These are phyloP conservation scores for Embiotoca jacksoni DNA, from an alignment of 2,113 vertebrate species.

Conservation along the genomic window DNA sequence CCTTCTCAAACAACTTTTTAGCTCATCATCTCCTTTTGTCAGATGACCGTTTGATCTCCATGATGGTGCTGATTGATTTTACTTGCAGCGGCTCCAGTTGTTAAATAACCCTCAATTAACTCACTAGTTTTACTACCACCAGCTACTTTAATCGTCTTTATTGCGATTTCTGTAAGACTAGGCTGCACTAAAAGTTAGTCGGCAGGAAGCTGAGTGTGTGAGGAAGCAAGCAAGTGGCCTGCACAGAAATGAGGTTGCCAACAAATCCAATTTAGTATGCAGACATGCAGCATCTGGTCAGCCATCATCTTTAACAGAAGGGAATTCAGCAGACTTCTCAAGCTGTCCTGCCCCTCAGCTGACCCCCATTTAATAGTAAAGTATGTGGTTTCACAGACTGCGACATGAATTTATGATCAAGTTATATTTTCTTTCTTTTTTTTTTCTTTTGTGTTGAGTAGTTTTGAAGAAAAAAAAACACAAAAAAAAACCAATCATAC, in stretches of 20 bases:
- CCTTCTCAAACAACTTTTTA: neutral
- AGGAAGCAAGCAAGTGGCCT: conserved; percentile 28
- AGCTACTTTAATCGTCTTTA: neutral
- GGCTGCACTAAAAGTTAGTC: neutral
- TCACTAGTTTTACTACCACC: neutral
- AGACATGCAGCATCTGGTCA: conserved; percentile 62
- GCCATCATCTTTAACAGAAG: conserved; percentile 28
- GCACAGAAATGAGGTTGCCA: conserved; percentile 41
- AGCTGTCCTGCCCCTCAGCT: conserved; percentile 28
- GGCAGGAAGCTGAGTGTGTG: neutral
- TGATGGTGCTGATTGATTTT: neutral
- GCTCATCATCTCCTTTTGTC: neutral
- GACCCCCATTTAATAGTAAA: conserved; percentile 27
- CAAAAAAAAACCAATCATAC: too few relatives aligned
- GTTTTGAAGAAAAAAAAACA: too few relatives aligned
- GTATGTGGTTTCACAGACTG: conserved; percentile 13
- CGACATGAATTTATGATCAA: neutral
- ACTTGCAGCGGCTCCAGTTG: conserved; percentile 12
- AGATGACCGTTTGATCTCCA: neutral
- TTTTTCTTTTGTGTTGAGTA: neutral
- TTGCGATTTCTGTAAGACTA: neutral
- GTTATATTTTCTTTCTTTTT: neutral
- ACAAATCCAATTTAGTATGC: conserved; percentile 71
- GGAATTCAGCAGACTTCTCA: conserved; percentile 31
- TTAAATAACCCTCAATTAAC: neutral